Percentiles rank a stretch among this genome's conserved stretches.
Evolutionary conservation across 2,888 invertebrate genomes (phyloP).

Genomic region (Mythimna vitellina): DNA sequence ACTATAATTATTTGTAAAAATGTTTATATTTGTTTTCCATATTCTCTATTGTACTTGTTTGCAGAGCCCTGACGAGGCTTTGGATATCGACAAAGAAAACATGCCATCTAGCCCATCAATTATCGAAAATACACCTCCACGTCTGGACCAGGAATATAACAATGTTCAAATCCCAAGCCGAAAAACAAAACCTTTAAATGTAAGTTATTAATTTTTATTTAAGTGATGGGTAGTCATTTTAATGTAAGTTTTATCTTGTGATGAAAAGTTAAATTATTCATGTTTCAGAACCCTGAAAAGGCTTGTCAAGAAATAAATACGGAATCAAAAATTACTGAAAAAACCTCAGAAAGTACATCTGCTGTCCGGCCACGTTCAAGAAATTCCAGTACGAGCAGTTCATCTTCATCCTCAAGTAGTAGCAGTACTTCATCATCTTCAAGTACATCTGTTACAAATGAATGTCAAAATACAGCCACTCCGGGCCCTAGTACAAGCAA

Average conservation of each 20-base stretch:
- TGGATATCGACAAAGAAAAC: constrained; percentile 13
- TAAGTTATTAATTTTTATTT: constrained; percentile 31
- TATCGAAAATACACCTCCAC: constrained; percentile 41
- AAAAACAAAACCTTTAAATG: constrained; percentile 28
- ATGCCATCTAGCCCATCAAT: constrained; percentile 30
- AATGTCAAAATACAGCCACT: constrained; percentile 12
- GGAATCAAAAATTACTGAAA: constrained; percentile 10
- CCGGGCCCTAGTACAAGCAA: constrained; percentile 10
- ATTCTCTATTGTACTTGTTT: constrained; percentile 11
- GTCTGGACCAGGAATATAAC: constrained; percentile 15
- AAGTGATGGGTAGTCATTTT: constrained; percentile 15
- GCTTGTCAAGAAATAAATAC: constrained; percentile 34
- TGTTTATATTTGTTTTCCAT: constrained; percentile 11
- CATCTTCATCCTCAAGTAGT: constrained; percentile 42
- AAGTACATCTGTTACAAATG: constrained; percentile 32
- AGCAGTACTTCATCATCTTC: constrained; percentile 38
- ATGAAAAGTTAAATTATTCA: constrained; percentile 24
- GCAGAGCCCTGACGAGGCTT: constrained; percentile 4
- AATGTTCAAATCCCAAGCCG: constrained; percentile 19
- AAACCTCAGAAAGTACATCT: constrained; percentile 16
- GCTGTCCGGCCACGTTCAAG: constrained; percentile 5
- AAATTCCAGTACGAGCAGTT: constrained; percentile 29
- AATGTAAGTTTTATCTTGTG: constrained; percentile 10
- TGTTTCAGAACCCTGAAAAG: constrained; percentile 31
- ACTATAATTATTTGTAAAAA: constrained; percentile 5